phyloP scores from a whole-genome alignment of 2,888 invertebrate species.

The Hermaeophaga mercurialis region DNA sequence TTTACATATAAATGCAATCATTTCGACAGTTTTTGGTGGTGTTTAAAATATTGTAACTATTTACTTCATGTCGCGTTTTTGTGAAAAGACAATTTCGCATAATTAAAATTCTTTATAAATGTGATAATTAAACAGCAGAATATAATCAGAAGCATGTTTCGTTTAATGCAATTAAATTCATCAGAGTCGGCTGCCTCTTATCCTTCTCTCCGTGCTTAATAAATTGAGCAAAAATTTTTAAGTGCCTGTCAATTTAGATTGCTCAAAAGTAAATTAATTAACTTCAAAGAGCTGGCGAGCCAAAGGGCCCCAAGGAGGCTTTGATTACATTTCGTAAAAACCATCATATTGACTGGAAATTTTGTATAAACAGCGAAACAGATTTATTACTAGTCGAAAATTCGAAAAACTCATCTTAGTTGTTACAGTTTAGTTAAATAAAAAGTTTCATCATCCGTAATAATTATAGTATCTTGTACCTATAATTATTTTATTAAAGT shows the following conservation, averaged over 20 bases:
- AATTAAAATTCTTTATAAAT: background rate
- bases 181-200: background rate
- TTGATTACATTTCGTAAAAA: slow-evolving; percentile 12
- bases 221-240: slow-evolving; percentile 25
- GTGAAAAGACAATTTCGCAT: no score
- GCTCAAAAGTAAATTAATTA: slow-evolving; percentile 24
- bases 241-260: slow-evolving; percentile 26
- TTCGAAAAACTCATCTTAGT: no score
- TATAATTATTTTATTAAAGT: no score
- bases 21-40: no score
- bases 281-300: slow-evolving; percentile 9
- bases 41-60: no score
- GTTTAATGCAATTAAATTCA: slow-evolving; percentile 15
- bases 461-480: no score
- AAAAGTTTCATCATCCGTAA: no score
- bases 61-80: no score
- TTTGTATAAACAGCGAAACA: background rate
- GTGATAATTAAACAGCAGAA: slow-evolving; percentile 3
- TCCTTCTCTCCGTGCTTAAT: slow-evolving; percentile 3
- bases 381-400: no score
- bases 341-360: background rate
- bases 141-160: slow-evolving; percentile 12
- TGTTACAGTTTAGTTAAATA: no score
- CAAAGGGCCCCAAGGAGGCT: background rate
- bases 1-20: no score